Evolutionary conservation across 1,140 invertebrate genomes (phyloP), one percentile per base, ranked within the genome.

Genomic region (Tenebrio molitor): DNA sequence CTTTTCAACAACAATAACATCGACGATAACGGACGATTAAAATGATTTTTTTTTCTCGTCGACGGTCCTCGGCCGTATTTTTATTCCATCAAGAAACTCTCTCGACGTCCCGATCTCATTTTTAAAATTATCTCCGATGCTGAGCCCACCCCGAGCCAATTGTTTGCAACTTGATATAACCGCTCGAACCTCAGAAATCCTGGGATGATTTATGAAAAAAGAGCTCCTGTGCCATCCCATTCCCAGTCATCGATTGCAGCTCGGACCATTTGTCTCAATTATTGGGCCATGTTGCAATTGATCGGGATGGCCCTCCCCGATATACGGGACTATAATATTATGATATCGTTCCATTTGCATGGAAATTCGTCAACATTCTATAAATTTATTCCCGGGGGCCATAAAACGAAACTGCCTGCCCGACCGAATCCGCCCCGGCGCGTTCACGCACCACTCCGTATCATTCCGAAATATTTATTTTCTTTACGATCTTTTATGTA

Each of bases 291-390:
- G 66, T 73, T 39, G 58, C 33, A 69, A 17, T 68, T 36, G 14
- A 73, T 69, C 58, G 12, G 23, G 36, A 10, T 50, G 46, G 21
- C 36, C 36, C n/a, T 39, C n/a, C 36, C 34, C 53, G 65, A 72
- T 72, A 66, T 25, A 71, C 16, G 44, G 25, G 33, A 53, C 65
- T 65, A 71, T 75, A 75, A 75, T 72, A 75, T 75, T 69, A 75
- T 73, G 41, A 67, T 73, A 73, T 75, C 67, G 39, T 75, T 73
- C 17, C 34, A 75, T 76, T 76, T 74, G 74, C 74, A 76, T 74
- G 69, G 63, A 74, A 74, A 76, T 76, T 76, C 72, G 74, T 76
- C 74, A 76, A 76, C 74, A 74, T 71, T 76, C 71, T 71, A 68
- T 75, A 73, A 75, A 75, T 73, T 72, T 71, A 75, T 73, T 74